Base-by-base conservation (phyloP, 2,113 vertebrate species). In the Eretmochelys imbricata region DNA sequence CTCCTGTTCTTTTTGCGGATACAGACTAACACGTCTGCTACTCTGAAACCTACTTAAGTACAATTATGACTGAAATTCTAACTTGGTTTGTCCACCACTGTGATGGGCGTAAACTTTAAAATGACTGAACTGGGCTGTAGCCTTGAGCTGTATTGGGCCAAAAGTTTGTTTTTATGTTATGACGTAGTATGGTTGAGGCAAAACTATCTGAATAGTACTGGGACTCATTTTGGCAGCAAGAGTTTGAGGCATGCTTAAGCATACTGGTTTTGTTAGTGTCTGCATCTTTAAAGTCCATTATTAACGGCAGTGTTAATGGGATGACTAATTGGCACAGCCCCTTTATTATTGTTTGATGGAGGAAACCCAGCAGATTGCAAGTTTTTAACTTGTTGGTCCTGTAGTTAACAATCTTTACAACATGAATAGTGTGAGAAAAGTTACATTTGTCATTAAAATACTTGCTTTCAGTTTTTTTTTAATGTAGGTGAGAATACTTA, bases 21-120 rank as follows among this genome's bases (percentile, higher is more conserved):
- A 42, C 42, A 42, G 42, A 42, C 42, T 42, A 42, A 42, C 42
- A 42, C 42, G 42, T 42, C 42, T 42, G 42, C 42, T 42, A 42
- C 42, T 42, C 42, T 42, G 42, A 42, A 42, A 42, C 42, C 42
- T 88, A 87, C 49, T 53, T 1, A 0, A 94, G 92, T n/a, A n/a
- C 17, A 69, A 8, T 20, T 69, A 9, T 69, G 59, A 69, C 17
- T n/a, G 17, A 95, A 95, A 93, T 95, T 94, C 51, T 48, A 65
- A 91, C 96, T 86, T 91, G 95, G 94, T 95, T 91, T 93, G 55
- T 95, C 95, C 83, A 94, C 89, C 93, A 0, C 0, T 80, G 4
- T 82, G 87, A 72, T 86, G 53, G 72, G 94, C 89, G 49, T 79
- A 86, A 94, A 78, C 48, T 80, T 84, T 83, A 82, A 35, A 93